These are phyloP conservation scores for Sycobia sp. DNA, from an alignment of 1,140 invertebrate genomes.

Conservation along the genomic window DNA sequence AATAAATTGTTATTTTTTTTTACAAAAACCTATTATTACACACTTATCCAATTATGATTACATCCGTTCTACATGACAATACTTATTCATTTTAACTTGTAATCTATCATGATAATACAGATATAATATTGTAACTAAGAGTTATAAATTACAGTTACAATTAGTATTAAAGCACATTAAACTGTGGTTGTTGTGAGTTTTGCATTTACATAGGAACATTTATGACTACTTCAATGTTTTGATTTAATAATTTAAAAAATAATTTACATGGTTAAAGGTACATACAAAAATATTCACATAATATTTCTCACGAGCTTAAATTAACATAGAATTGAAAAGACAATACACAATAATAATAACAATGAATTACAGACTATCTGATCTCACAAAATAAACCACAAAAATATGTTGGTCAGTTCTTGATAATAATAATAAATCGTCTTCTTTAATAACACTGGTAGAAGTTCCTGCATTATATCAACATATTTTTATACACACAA, in stretches of 20 bases:
- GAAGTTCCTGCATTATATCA: no score
- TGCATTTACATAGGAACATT: not conserved
- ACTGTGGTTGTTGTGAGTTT: not conserved
- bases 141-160: no score
- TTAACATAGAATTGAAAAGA: not conserved
- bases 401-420: conserved; percentile 26
- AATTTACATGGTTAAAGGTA: not conserved
- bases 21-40: conserved; percentile 19
- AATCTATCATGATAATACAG: no score
- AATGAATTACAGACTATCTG: not conserved
- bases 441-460: conserved; percentile 3
- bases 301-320: no score
- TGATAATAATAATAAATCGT: not conserved
- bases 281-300: not conserved
- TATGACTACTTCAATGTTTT: not conserved
- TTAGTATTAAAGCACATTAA: conserved; percentile 5
- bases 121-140: no score
- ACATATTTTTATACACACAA: not conserved
- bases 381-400: not conserved
- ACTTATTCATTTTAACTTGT: no score
- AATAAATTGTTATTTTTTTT: conserved; percentile 7
- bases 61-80: no score
- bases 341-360: not conserved
- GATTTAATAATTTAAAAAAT: not conserved
- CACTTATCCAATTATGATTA: not conserved